Percentiles rank a stretch among this genome's conserved stretches.
phyloP scores from a whole-genome alignment of 2,888 invertebrate genomes.

The Boloria selene region DNA sequence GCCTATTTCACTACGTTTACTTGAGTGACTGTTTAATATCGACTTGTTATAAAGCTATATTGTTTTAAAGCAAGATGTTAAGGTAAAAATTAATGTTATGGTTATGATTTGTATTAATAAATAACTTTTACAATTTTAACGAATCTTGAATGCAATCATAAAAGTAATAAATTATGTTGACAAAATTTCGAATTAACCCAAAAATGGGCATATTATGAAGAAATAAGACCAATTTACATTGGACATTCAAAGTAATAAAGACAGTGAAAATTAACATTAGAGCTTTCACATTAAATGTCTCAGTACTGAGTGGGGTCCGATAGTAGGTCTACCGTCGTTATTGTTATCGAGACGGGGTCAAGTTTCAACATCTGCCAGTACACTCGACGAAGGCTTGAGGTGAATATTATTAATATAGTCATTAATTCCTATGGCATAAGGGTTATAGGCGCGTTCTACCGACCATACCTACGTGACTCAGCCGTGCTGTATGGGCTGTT shows the following conservation, averaged over 20 bases:
- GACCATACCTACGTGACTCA: conserved; percentile 37
- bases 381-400: conserved; percentile 21
- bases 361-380: conserved; percentile 44
- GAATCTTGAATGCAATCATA: no score
- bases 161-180: no score
- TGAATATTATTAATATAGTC: conserved; percentile 26
- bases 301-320: conserved; percentile 27
- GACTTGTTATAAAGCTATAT: no score
- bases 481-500: conserved; percentile 32
- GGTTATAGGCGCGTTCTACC: conserved; percentile 7
- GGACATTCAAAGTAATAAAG: conserved; percentile 2
- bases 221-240: no score
- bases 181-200: no score
- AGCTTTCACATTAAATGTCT: conserved; percentile 31
- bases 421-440: conserved; percentile 24
- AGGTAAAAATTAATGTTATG: no score
- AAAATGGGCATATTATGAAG: no score
- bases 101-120: no score
- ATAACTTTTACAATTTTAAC: no score
- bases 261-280: conserved; percentile 18
- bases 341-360: conserved; percentile 44
- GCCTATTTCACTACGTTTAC: no score
- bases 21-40: no score
- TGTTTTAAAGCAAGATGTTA: no score
- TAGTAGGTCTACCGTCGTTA: conserved; percentile 32